Evolutionary conservation across 2,113 vertebrate species (phyloP).

Genomic region (Stomatorhinus ivindoensis): DNA sequence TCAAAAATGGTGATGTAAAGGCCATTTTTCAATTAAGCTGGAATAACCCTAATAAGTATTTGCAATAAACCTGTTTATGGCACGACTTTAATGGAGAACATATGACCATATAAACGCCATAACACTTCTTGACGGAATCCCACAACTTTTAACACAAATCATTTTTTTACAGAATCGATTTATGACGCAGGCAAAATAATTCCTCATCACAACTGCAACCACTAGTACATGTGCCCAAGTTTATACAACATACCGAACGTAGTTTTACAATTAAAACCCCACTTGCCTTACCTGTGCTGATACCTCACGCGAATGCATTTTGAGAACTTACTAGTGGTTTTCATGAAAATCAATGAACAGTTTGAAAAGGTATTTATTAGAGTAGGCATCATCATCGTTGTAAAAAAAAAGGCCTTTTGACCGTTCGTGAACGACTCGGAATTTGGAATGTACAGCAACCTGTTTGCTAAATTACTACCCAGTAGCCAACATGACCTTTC

Average conservation of each 20-base stretch:
- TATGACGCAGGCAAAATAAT: background rate
- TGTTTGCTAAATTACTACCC: background rate
- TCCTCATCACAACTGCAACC: background rate
- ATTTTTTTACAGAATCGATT: background rate
- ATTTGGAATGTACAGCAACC: background rate
- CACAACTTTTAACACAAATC: background rate
- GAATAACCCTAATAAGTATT: background rate
- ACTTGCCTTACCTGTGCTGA: slow-evolving; percentile 49
- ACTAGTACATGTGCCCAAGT: background rate
- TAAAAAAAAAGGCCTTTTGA: background rate
- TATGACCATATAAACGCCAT: background rate
- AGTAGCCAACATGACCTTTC: background rate
- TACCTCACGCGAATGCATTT: slow-evolving; percentile 28
- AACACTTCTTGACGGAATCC: background rate
- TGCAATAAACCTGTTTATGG: background rate
- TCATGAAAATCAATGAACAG: slow-evolving; percentile 19
- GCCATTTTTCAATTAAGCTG: background rate
- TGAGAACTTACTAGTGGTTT: slow-evolving; percentile 21
- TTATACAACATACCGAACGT: background rate
- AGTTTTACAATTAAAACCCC: background rate
- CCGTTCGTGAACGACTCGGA: background rate
- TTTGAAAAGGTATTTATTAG: slow-evolving; percentile 20
- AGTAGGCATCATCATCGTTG: slow-evolving; percentile 42
- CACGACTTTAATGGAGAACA: background rate
- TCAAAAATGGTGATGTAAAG: background rate